These are phyloP conservation scores for Carapus acus DNA, from an alignment of 2,797 vertebrate species.

Conservation along the genomic window DNA sequence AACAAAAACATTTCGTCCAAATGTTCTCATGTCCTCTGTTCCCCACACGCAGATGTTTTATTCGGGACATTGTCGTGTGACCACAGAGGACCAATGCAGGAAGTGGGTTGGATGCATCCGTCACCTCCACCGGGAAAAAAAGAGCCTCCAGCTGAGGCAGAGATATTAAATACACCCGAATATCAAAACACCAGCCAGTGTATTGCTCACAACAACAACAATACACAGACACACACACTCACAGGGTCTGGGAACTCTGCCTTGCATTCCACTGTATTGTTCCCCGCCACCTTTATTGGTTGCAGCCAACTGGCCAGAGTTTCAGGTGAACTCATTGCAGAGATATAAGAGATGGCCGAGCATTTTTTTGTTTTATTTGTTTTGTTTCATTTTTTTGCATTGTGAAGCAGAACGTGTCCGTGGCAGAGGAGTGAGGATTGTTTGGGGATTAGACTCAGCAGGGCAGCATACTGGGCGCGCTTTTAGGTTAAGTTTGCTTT, in stretches of 20 bases:
- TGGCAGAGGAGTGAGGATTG: conserved; percentile 14
- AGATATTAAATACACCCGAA: conserved; percentile 17
- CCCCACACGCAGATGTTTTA: background rate
- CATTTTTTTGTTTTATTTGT: no score
- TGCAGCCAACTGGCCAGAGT: conserved; percentile 36
- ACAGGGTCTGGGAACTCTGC: conserved; percentile 20
- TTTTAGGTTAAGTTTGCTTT: conserved; percentile 13
- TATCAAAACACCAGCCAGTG: conserved; percentile 14
- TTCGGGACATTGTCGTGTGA: no score
- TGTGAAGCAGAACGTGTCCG: conserved; percentile 38
- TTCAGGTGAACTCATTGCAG: conserved; percentile 40
- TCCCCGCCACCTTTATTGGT: conserved; percentile 47
- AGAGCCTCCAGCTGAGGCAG: background rate
- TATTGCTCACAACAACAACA: conserved; percentile 8
- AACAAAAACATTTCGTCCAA: no score
- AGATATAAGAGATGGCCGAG: conserved; percentile 29
- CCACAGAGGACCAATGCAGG: no score
- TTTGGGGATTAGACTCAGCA: conserved; percentile 25
- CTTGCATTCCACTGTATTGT: conserved; percentile 26
- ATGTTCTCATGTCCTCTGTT: conserved; percentile 14
- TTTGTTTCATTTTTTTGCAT: conserved; percentile 34
- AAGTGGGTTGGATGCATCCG: background rate
- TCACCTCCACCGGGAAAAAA: conserved; percentile 2
- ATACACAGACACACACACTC: conserved; percentile 16
- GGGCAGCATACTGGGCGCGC: conserved; percentile 25